Evolutionary conservation across 92 coral and sea anemone genomes (phyloP), one percentile per base, ranked within the genome.

Genomic region (Palythoa caribaeorum): DNA sequence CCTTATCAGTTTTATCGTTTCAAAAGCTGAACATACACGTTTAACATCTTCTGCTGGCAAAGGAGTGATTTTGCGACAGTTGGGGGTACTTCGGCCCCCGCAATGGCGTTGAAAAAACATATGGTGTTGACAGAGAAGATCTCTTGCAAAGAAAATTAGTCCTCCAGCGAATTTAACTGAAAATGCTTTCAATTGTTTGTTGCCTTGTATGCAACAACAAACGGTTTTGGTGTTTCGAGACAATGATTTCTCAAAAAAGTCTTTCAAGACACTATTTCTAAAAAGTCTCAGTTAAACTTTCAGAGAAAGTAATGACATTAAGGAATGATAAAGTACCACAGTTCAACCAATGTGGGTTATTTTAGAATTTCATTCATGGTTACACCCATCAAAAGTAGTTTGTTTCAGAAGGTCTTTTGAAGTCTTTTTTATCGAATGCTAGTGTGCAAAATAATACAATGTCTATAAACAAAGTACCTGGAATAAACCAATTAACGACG

Each of bases 141-240:
- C 75, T 81, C 86, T 44, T 68, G 86, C 86, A 81, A 71, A 81
- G 86, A 17, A 50, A 65, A 66, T 65, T 48, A 51, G 37, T 47
- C 57, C 59, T 80, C 59, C 15, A 35, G 6, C 51, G 83, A 57
- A 6, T 28, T n/a, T 21, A 68, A 68, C 62, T 47, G 10, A 47
- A 81, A 12, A 3, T 3, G 2, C 28, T 40, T 66, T 40, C 40
- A 21, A 47, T 47, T 37, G 19, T 38, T 5, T 81, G 53, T 52
- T 13, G 39, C 37, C 38, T 65, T 20, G 6, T 40, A 13, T 13
- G 38, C 54, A 21, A 7, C 6, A 9, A 48, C 53, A n/a, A 55
- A 19, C 17, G 5, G 17, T 14, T 44, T 44, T 44, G 50, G 50
- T 3, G 7, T 44, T 44, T 44, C 50, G 7, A 44, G 6, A 44